phyloP scores from a whole-genome alignment of 2,113 vertebrate genomes.

The sheep (Ovis aries) region ARS-UI_Ramb_v3.0 NC_056054.1:123520001-123520500 shows the following conservation, averaged over 20 bases:
- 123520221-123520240: constrained; percentile 79
- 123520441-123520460: constrained; percentile 1
- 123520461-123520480: background rate
- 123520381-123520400: background rate
- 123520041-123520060: constrained; percentile 94
- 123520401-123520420: background rate
- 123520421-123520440: background rate
- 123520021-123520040: constrained; percentile 97
- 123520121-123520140: background rate
- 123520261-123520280: background rate
- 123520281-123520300: background rate
- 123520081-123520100: constrained; percentile 93
- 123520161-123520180: background rate
- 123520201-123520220: background rate
- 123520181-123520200: background rate
- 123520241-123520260: constrained; percentile 80
- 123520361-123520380: background rate
- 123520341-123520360: background rate
- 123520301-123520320: background rate
- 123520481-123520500: background rate
- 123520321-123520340: background rate
- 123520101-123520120: background rate
- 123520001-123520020: constrained; percentile 97
- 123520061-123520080: constrained; percentile 95
- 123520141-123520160: background rate